Base-by-base conservation (phyloP, 2,888 invertebrate genomes). In the Leptinotarsa rubiginosa region DNA sequence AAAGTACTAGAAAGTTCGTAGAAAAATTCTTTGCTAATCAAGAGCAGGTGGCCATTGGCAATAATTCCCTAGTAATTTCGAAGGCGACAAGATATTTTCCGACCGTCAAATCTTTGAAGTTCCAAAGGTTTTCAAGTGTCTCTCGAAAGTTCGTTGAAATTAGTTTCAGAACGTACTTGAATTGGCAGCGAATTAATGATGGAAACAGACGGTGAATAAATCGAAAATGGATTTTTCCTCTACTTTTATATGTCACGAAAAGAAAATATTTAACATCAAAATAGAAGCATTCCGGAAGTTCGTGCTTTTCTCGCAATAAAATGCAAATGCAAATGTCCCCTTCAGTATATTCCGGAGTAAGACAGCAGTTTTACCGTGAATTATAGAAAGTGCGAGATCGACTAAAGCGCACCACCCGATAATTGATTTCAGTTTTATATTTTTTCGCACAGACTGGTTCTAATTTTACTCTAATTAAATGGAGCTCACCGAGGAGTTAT, bases 271-370 rank as follows among this genome's bases (percentile, higher is more conserved):
- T 68, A 70, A 74, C 74, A 74, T 67, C 70, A 71, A 71, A 74
- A 74, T 70, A 71, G 75, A 69, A 64, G 70, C 67, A 70, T 74
- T 74, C 20, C 74, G 67, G 16, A 68, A 74, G 70, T 64, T 64
- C 59, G 75, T 69, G 71, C 69, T 75, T 65, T 75, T 72, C 71
- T 69, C 68, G 73, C 73, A 77, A 77, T 77, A 74, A 77, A 73
- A 77, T 77, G 77, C 74, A 77, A 75, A 77, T 77, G 74, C 69
- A 77, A 72, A 67, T 72, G 65, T 74, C 65, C 72, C 67, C 67
- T 77, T 74, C 67, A 67, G 69, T 65, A 64, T 73, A 73, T 71
- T 73, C 69, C 59, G 62, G 47, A 67, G 65, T 69, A 67, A 71
- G 71, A 77, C 73, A 74, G 69, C 69, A 71, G 62, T 75, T 75